Conservation (phyloP, 2,113 vertebrate genomes). For the Cephalopterus ornatus region DNA sequence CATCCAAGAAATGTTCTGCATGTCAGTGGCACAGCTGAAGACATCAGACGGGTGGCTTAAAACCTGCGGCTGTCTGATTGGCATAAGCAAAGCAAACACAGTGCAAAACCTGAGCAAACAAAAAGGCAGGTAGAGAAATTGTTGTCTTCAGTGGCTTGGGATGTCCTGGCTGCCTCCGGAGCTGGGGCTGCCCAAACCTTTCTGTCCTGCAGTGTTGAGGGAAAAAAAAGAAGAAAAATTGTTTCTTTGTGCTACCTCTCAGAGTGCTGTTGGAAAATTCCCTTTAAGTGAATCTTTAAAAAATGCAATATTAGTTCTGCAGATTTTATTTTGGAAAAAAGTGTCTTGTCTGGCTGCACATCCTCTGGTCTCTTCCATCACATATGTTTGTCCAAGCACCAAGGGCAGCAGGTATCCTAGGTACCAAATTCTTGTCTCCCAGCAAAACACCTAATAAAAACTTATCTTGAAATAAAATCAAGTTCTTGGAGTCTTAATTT, state of each 20-base stretch:
- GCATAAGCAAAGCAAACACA: not conserved
- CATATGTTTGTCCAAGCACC: accelerated
- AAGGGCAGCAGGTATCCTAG: not conserved
- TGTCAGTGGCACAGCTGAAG: conserved; percentile 24
- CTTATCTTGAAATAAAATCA: too few species aligned
- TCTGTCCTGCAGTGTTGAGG: not conserved
- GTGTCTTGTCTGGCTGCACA: not conserved
- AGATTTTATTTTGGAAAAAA: not conserved
- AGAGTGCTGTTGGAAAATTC: not conserved
- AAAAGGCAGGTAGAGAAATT: not conserved
- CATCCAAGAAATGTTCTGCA: conserved; percentile 2
- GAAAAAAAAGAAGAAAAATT: not conserved
- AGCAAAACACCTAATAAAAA: not conserved
- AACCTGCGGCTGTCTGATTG: conserved; percentile 2
- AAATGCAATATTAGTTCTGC: not conserved
- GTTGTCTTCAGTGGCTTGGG: not conserved
- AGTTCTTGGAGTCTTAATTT: not conserved
- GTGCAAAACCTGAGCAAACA: not conserved
- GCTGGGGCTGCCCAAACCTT: not conserved
- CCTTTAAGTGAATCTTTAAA: not conserved
- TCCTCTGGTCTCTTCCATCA: accelerated
- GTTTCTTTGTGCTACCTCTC: not conserved
- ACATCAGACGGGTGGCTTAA: conserved; percentile 1
- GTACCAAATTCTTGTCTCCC: not conserved
- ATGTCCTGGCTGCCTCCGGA: not conserved